Percentiles rank a stretch among this genome's conserved stretches.
phyloP scores from a whole-genome alignment of 35 echinoderm and acorn worm genomes.

The Ophiothrix spiculata region DNA sequence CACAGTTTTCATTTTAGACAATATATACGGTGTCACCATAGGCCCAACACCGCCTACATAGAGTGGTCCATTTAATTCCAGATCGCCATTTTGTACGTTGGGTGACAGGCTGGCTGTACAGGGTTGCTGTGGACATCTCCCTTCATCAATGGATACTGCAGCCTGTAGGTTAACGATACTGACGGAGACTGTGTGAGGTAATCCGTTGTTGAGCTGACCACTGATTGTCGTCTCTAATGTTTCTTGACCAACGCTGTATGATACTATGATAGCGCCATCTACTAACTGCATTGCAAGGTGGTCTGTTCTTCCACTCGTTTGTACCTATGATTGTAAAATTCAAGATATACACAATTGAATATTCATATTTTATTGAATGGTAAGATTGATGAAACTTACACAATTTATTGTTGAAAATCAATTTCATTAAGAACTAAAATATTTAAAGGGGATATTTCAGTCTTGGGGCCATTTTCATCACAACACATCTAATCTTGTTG shows the following conservation, averaged over 20 bases:
- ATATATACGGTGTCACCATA: constrained; percentile 65
- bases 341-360: neutral
- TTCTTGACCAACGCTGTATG: constrained; percentile 62
- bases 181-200: constrained; percentile 51
- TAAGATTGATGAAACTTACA: too few species aligned
- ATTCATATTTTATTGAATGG: too few species aligned
- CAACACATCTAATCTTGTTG: too few species aligned
- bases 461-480: too few species aligned
- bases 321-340: constrained; percentile 23
- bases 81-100: constrained; percentile 11
- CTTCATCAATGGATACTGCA: constrained; percentile 62
- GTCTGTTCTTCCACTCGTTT: constrained; percentile 63
- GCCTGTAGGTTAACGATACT: constrained; percentile 39
- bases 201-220: constrained; percentile 54
- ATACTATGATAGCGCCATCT: constrained; percentile 53
- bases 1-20: constrained; percentile 66
- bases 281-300: constrained; percentile 74
- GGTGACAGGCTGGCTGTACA: constrained; percentile 53
- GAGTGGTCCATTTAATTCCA: constrained; percentile 75
- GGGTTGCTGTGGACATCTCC: constrained; percentile 30
- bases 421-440: too few species aligned
- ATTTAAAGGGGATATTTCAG: too few species aligned
- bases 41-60: constrained; percentile 85
- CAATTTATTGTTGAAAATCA: too few species aligned
- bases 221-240: constrained; percentile 38